A percentile compares a stretch with the other conserved stretches of the same genome.
Conservation (phyloP, 2,113 vertebrate genomes). For the Corythornis cristatus region DNA sequence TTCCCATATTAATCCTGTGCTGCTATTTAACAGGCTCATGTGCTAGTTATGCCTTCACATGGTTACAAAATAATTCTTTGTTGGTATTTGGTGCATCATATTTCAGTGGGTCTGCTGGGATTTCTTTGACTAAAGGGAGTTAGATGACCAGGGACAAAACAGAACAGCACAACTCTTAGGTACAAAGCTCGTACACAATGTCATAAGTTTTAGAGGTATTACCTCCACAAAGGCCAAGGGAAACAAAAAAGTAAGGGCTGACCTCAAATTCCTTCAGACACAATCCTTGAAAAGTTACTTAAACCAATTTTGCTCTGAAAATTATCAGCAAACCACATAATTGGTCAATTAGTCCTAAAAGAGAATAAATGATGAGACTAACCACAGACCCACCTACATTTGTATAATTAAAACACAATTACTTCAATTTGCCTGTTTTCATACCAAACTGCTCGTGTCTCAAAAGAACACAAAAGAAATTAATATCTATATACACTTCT, state of each 20-base stretch:
- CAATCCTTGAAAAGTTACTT: not conserved
- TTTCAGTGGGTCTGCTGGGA: not conserved
- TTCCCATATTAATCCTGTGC: not conserved
- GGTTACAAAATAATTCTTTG: not conserved
- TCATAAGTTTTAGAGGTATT: not conserved
- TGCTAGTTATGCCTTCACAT: not conserved
- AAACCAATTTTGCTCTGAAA: not conserved
- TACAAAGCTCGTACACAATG: rapidly evolving
- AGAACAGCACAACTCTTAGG: not conserved
- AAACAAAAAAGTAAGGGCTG: not conserved
- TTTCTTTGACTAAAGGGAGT: not conserved
- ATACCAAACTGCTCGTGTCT: not conserved
- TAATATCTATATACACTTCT: not conserved
- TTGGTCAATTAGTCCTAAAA: not conserved
- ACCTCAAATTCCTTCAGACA: not conserved
- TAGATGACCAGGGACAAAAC: not conserved
- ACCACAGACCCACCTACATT: not conserved
- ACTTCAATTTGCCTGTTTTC: not conserved
- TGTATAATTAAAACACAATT: not conserved
- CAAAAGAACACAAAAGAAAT: not conserved
- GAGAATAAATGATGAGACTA: not conserved
- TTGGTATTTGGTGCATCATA: not conserved
- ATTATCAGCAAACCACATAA: not conserved
- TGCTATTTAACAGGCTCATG: not conserved
- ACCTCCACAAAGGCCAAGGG: not conserved